A percentile compares a stretch with the other conserved stretches of the same genome.
These are phyloP conservation scores for Alitta virens DNA, from an alignment of 2,888 invertebrate species.

Conservation along the genomic window DNA sequence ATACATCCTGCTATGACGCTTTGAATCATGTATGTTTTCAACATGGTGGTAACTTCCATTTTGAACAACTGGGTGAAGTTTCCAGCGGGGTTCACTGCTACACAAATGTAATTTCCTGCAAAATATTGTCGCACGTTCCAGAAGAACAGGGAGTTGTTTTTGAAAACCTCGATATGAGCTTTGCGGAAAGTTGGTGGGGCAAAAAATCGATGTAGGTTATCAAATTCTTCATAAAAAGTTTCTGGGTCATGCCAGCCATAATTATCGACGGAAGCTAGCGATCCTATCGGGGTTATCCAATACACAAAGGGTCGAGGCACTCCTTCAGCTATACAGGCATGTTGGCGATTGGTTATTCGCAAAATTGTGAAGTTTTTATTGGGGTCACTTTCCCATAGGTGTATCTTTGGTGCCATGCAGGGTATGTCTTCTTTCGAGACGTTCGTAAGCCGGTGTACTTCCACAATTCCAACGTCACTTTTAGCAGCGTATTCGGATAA, in stretches of 20 bases:
- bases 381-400: too few relatives aligned
- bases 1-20: constrained; percentile 36
- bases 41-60: constrained; percentile 25
- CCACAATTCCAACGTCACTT: too few relatives aligned
- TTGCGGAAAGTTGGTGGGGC: constrained; percentile 2
- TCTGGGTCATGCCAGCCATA: constrained; percentile 3
- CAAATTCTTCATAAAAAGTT: background rate
- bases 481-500: too few relatives aligned
- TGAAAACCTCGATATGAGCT: background rate
- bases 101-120: constrained; percentile 14
- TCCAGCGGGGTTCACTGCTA: constrained; percentile 28
- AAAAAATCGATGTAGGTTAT: background rate
- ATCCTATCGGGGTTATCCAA: constrained; percentile 21
- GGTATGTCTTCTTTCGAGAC: too few relatives aligned
- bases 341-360: background rate
- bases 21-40: constrained; percentile 26
- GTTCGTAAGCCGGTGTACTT: too few relatives aligned
- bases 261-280: background rate
- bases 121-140: constrained; percentile 3
- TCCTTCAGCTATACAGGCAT: constrained; percentile 18
- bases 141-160: constrained; percentile 6
- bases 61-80: constrained; percentile 28
- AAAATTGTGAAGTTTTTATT: background rate
- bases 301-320: constrained; percentile 16
- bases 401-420: too few relatives aligned